phyloP scores from a whole-genome alignment of 2,888 invertebrate genomes.

The Miltochrista miniata region DNA sequence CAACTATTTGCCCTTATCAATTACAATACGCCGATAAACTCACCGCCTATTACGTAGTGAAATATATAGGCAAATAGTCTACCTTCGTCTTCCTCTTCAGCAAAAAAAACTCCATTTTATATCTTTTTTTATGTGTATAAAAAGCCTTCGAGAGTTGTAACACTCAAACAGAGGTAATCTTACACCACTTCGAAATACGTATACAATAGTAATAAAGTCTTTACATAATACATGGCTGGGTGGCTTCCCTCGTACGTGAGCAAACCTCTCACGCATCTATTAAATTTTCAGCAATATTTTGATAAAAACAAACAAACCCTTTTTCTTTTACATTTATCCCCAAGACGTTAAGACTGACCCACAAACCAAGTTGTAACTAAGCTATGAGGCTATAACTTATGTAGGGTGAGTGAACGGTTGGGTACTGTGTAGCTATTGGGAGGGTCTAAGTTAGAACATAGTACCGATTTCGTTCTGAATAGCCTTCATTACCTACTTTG shows the following conservation, averaged over 20 bases:
- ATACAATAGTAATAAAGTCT: neutral
- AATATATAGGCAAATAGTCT: too few species aligned
- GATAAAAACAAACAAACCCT: constrained; percentile 18
- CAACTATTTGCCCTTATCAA: too few species aligned
- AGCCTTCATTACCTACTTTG: too few species aligned
- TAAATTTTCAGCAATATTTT: constrained; percentile 37
- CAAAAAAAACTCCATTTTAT: too few species aligned
- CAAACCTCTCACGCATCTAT: constrained; percentile 13
- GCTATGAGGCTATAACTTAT: constrained; percentile 71
- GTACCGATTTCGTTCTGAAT: neutral
- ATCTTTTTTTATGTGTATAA: neutral
- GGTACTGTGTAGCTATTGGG: constrained; percentile 50
- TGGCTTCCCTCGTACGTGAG: constrained; percentile 15
- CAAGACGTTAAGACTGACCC: constrained; percentile 66
- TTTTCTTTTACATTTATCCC: constrained; percentile 60
- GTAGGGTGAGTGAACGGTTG: constrained; percentile 59
- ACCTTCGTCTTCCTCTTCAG: too few species aligned
- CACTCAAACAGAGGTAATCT: neutral
- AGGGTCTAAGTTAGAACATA: constrained; percentile 35
- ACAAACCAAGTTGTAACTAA: constrained; percentile 69
- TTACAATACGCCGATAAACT: too few species aligned
- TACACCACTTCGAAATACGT: neutral
- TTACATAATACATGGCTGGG: neutral
- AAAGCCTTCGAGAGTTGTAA: neutral
- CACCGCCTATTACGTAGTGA: too few species aligned